Conservation (phyloP, 1,140 invertebrate genomes). For the Acromyrmex charruanus region DNA sequence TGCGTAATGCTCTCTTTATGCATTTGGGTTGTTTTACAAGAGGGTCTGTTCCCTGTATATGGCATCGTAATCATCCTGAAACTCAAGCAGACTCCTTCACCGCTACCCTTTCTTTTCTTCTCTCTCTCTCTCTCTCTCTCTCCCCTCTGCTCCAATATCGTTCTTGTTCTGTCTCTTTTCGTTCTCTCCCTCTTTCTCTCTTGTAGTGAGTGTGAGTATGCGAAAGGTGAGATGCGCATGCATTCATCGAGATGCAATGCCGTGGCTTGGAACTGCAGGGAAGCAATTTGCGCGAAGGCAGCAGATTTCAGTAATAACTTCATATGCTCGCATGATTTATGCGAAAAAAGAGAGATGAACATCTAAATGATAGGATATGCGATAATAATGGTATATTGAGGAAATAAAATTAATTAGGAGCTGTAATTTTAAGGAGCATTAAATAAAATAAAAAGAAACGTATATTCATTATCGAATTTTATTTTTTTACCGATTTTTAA, state of each 20-base stretch:
- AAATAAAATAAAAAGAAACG: not conserved
- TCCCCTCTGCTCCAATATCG: not conserved
- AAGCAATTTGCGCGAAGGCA: slow-evolving; percentile 61
- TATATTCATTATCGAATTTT: not conserved
- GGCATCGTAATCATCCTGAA: slow-evolving; percentile 13
- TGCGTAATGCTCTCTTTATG: not conserved
- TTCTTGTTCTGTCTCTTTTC: slow-evolving; percentile 9
- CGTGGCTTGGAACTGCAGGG: slow-evolving; percentile 73
- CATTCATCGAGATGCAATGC: slow-evolving; percentile 72
- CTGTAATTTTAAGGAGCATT: not conserved
- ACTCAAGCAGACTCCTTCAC: slow-evolving; percentile 26
- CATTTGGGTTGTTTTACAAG: not conserved
- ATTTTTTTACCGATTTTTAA: not conserved
- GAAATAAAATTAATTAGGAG: not conserved
- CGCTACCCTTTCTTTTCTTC: not conserved
- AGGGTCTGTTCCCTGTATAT: slow-evolving; percentile 21
- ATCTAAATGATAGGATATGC: not conserved
- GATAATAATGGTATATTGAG: not conserved
- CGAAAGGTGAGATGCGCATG: slow-evolving; percentile 79
- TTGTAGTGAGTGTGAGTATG: slow-evolving; percentile 69
- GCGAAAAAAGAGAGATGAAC: not conserved
- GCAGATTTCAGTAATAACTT: slow-evolving; percentile 35
- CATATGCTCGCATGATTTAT: not conserved
- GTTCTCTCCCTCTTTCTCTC: slow-evolving; percentile 57
- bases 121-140: not conserved